phyloP scores from a whole-genome alignment of 2,113 vertebrate genomes.

The Xiphophorus hellerii region DNA sequence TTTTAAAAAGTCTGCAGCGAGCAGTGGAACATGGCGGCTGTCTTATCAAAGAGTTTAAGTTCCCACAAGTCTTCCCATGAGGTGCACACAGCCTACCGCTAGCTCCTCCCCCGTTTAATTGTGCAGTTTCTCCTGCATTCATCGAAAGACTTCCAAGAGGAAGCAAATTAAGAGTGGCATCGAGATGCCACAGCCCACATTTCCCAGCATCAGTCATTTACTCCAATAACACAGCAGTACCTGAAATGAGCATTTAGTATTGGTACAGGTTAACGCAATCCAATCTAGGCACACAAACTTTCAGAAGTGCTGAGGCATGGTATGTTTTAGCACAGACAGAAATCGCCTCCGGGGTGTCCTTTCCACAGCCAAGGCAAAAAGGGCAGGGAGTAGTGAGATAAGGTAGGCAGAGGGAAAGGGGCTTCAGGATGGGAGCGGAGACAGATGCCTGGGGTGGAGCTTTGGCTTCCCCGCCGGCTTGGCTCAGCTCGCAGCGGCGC shows the following conservation, averaged over 20 bases:
- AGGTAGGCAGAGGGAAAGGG: conserved; percentile 49
- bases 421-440: conserved; percentile 48
- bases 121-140: conserved; percentile 28
- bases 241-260: conserved; percentile 28
- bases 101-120: conserved; percentile 16
- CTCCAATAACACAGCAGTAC: conserved; percentile 32
- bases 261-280: conserved; percentile 37
- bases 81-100: conserved; percentile 12
- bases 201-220: conserved; percentile 15
- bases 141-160: conserved; percentile 46
- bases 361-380: conserved; percentile 50
- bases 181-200: conserved; percentile 26
- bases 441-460: conserved; percentile 39
- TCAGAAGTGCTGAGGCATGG: conserved; percentile 65
- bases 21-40: conserved; percentile 74
- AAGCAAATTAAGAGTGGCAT: conserved; percentile 46
- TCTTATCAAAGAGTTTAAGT: conserved; percentile 54
- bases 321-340: conserved; percentile 62
- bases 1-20: conserved; percentile 47
- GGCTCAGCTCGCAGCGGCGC: conserved; percentile 92
- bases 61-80: conserved; percentile 30
- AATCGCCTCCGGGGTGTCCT: conserved; percentile 50
- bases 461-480: conserved; percentile 21
- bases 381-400: conserved; percentile 54
- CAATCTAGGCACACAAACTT: conserved; percentile 63